These are phyloP conservation scores for Eupithecia subfuscata DNA, from an alignment of 2,888 invertebrate species.

Conservation along the genomic window DNA sequence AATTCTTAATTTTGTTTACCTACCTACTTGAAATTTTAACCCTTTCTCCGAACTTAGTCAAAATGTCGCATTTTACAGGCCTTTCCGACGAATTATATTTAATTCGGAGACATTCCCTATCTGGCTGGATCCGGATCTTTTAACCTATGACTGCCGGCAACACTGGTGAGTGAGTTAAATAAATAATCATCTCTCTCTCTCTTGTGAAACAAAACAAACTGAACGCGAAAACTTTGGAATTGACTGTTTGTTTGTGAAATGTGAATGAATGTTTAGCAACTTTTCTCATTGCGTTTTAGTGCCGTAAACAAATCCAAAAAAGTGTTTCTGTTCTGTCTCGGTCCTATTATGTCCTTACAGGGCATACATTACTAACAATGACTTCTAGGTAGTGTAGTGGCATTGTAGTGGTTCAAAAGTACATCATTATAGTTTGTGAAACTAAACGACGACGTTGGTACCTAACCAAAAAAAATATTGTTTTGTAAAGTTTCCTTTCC, in stretches of 20 bases:
- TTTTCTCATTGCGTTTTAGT: not conserved
- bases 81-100: no score
- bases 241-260: not conserved
- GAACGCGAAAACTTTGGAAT: not conserved
- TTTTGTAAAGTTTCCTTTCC: constrained; percentile 78
- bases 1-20: no score
- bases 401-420: not conserved
- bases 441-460: not conserved
- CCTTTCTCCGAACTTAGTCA: no score
- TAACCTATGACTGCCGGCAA: no score
- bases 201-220: not conserved
- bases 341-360: not conserved
- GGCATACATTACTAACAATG: not conserved
- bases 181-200: not conserved
- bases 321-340: not conserved
- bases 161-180: no score
- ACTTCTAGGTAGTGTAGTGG: not conserved
- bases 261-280: not conserved
- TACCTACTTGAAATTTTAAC: no score
- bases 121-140: not conserved
- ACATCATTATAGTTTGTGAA: not conserved
- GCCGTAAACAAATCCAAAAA: not conserved
- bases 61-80: no score
- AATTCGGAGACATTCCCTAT: no score
- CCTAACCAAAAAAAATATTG: constrained; percentile 35